Conservation (phyloP, 2,113 vertebrate genomes). For the Seriola quinqueradiata region DNA sequence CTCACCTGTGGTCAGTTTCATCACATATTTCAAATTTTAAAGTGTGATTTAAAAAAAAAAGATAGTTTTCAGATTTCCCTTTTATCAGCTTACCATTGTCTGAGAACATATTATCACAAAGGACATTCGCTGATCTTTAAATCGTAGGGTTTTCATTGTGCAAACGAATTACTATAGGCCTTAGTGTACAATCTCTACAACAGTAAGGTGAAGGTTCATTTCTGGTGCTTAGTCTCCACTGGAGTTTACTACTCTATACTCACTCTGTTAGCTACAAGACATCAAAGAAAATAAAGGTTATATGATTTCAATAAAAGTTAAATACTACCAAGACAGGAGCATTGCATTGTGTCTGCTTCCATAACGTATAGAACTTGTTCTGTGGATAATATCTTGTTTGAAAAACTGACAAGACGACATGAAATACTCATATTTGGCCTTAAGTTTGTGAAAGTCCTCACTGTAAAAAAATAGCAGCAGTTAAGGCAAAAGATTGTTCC, state of each 20-base stretch:
- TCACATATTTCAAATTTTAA: constrained; percentile 31
- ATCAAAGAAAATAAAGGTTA: constrained; percentile 26
- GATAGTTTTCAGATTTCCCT: constrained; percentile 52
- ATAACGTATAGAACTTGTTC: constrained; percentile 26
- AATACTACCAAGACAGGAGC: constrained; percentile 30
- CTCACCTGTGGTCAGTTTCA: constrained; percentile 8
- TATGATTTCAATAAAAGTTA: constrained; percentile 26
- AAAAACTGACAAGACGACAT: constrained; percentile 33
- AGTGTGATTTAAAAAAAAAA: constrained; percentile 45
- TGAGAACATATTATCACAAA: constrained; percentile 39
- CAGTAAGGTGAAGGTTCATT: constrained; percentile 51
- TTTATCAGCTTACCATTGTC: constrained; percentile 45
- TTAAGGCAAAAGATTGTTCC: constrained; percentile 79
- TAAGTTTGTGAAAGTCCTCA: constrained; percentile 55
- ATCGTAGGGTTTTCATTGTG: constrained; percentile 55
- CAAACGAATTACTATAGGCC: constrained; percentile 59
- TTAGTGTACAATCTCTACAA: constrained; percentile 66
- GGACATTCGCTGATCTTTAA: constrained; percentile 54
- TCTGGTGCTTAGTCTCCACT: constrained; percentile 50
- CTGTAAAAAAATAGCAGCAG: constrained; percentile 72
- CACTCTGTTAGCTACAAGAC: constrained; percentile 46
- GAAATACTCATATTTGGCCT: constrained; percentile 61
- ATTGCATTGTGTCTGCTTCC: constrained; percentile 28
- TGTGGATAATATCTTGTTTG: neutral
- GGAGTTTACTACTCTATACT: constrained; percentile 50